phyloP scores from a whole-genome alignment of 2,888 invertebrate species.

The Tenthredo scrophulariae region DNA sequence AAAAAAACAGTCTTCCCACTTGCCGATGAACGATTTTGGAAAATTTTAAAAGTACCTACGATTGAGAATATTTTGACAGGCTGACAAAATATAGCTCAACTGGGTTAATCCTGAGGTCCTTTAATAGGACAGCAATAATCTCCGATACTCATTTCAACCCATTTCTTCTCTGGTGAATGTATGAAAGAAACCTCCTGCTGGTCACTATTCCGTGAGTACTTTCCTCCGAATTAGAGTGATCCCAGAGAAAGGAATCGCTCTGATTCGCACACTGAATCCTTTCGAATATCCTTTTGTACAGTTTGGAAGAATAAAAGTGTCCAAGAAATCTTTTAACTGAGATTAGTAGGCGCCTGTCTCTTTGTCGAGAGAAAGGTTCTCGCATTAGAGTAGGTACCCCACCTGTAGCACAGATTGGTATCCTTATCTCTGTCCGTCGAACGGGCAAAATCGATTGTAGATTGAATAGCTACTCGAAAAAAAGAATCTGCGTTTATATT shows the following conservation, averaged over 20 bases:
- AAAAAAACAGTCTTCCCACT: constrained; percentile 17
- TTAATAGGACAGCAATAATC: constrained; percentile 63
- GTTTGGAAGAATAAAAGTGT: constrained; percentile 30
- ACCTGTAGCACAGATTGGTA: background rate
- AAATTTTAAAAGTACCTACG: background rate
- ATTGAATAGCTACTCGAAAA: background rate
- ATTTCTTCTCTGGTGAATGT: constrained; percentile 70
- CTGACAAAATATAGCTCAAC: constrained; percentile 43
- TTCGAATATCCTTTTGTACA: constrained; percentile 45
- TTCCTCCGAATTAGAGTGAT: constrained; percentile 66
- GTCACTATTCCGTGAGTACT: constrained; percentile 63
- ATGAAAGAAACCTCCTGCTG: constrained; percentile 71
- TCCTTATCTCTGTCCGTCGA: background rate
- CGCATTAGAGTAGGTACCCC: background rate
- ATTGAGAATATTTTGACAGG: constrained; percentile 37
- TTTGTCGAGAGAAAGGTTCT: background rate
- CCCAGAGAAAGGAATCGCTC: constrained; percentile 73
- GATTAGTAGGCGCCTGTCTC: background rate
- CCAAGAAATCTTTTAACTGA: constrained; percentile 13
- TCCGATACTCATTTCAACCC: constrained; percentile 73
- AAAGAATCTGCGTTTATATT: background rate
- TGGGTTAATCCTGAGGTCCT: constrained; percentile 29
- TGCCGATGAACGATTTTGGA: constrained; percentile 32
- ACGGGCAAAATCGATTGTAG: background rate
- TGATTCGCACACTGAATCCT: constrained; percentile 70